A percentile compares a stretch with the other conserved stretches of the same genome.
phyloP scores from a whole-genome alignment of 1,140 invertebrate species.

The Drosophila ercepeae region DNA sequence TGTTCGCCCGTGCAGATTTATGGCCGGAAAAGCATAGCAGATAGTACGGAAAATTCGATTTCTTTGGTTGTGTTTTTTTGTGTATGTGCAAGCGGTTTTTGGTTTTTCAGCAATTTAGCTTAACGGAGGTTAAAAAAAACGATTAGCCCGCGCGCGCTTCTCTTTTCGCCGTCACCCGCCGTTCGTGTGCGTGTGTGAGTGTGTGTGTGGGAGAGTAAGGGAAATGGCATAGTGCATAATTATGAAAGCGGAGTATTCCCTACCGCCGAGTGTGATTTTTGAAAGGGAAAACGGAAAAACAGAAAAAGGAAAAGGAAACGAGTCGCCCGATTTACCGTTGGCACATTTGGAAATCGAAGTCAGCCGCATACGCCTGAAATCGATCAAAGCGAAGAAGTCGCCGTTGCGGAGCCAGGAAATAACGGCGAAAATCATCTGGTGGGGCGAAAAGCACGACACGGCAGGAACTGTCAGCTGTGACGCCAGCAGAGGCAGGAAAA shows the following conservation, averaged over 20 bases:
- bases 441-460: constrained; percentile 43
- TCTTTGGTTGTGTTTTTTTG: constrained; percentile 12
- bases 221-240: constrained; percentile 67
- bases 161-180: constrained; percentile 29
- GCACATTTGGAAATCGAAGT: constrained; percentile 53
- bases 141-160: constrained; percentile 24
- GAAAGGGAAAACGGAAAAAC: constrained; percentile 18
- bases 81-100: constrained; percentile 21
- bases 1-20: constrained; percentile 44
- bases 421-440: constrained; percentile 52
- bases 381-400: constrained; percentile 61
- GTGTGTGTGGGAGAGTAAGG: constrained; percentile 12
- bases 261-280: constrained; percentile 30
- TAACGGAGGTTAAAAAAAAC: constrained; percentile 7
- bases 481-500: constrained; percentile 53
- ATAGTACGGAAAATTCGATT: constrained; percentile 55
- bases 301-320: constrained; percentile 9
- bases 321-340: constrained; percentile 4
- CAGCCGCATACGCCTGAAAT: constrained; percentile 67
- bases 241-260: constrained; percentile 52
- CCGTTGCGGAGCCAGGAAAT: constrained; percentile 26
- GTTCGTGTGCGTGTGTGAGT: constrained; percentile 41
- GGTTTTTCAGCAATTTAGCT: constrained; percentile 48
- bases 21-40: constrained; percentile 45
- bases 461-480: constrained; percentile 47